These are phyloP conservation scores for Pangasius larnaudii DNA, from an alignment of 2,797 vertebrate genomes.

Conservation along the genomic window DNA sequence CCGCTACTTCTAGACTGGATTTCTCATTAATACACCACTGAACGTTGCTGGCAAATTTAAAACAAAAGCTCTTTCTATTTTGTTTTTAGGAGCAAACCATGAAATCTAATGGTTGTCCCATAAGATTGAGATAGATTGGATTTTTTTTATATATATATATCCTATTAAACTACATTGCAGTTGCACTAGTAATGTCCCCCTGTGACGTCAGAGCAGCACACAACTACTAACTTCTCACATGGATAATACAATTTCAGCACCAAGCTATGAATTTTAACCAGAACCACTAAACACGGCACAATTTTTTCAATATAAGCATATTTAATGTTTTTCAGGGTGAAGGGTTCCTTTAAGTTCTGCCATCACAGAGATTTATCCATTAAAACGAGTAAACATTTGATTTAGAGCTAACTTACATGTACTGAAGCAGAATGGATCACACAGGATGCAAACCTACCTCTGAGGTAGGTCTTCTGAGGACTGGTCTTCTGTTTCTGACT, in stretches of 20 bases:
- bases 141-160: too few species aligned
- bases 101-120: not conserved
- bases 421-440: not conserved
- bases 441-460: slow-evolving; percentile 45
- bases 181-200: not conserved
- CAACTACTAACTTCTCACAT: not conserved
- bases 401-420: not conserved
- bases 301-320: not conserved
- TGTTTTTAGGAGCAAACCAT: not conserved
- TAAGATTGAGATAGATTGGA: too few species aligned
- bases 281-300: not conserved
- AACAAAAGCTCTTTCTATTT: not conserved
- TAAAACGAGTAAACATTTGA: not conserved
- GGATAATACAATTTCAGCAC: not conserved
- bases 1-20: too few species aligned
- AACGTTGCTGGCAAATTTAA: not conserved
- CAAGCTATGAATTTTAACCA: not conserved
- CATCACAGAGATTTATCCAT: not conserved
- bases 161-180: not conserved
- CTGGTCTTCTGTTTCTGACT: not conserved
- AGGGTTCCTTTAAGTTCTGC: not conserved
- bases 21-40: not conserved
- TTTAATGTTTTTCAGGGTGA: not conserved
- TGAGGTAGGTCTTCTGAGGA: not conserved
- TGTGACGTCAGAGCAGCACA: not conserved